Percentiles rank a stretch among this genome's conserved stretches.
phyloP scores from a whole-genome alignment of 2,797 vertebrate genomes.

The Kryptolebias ocellatus region DNA sequence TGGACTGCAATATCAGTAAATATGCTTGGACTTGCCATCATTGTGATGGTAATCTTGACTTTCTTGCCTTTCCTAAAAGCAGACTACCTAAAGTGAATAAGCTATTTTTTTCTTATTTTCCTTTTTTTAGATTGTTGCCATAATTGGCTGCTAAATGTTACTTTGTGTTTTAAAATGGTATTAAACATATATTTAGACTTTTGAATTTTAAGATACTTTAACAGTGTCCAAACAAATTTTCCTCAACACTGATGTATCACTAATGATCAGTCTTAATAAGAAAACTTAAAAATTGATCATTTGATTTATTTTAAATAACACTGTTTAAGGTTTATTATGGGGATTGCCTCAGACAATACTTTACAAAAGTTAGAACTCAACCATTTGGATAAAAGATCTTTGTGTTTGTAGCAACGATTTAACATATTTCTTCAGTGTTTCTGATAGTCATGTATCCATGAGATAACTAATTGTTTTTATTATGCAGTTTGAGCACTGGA shows the following conservation, averaged over 20 bases:
- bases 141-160: conserved; percentile 3
- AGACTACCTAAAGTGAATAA: conserved; percentile 4
- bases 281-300: no score
- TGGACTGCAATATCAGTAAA: conserved; percentile 27
- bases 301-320: no score
- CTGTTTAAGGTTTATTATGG: no score
- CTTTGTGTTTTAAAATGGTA: not conserved
- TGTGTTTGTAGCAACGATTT: no score
- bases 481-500: conserved; percentile 22
- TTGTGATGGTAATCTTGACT: conserved; percentile 7
- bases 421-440: not conserved
- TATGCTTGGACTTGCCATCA: conserved; percentile 23
- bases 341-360: no score
- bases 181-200: no score
- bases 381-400: no score
- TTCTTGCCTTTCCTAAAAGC: conserved; percentile 14
- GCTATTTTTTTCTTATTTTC: not conserved
- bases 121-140: not conserved
- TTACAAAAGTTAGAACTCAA: no score
- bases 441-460: conserved; percentile 29
- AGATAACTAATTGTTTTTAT: conserved; percentile 35
- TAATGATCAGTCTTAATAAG: no score
- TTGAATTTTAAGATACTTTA: no score
- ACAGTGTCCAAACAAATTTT: not conserved
- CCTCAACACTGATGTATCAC: not conserved